Evolutionary conservation across 2,888 invertebrate genomes (phyloP).

Genomic region (Eupithecia subfuscata): DNA sequence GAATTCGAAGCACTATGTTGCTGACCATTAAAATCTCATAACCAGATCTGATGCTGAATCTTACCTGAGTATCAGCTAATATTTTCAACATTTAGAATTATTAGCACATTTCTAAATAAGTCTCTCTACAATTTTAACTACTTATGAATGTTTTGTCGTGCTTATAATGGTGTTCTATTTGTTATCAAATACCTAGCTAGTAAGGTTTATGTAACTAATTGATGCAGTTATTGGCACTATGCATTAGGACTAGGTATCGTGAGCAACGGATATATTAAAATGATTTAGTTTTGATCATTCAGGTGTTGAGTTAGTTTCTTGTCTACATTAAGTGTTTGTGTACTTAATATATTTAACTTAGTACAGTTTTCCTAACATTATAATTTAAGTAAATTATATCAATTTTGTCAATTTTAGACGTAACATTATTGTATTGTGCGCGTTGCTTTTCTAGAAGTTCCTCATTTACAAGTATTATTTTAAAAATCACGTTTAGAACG

Average conservation of each 20-base stretch:
- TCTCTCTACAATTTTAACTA: conserved; percentile 85
- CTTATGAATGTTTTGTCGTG: conserved; percentile 84
- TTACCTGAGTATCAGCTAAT: conserved; percentile 68
- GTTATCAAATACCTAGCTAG: conserved; percentile 83
- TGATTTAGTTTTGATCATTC: conserved; percentile 49
- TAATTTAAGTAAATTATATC: conserved; percentile 80
- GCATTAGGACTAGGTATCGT: conserved; percentile 53
- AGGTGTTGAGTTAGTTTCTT: conserved; percentile 59
- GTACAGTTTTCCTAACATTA: conserved; percentile 65
- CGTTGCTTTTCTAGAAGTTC: conserved; percentile 54
- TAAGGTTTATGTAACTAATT: conserved; percentile 81
- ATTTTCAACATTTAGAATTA: conserved; percentile 80
- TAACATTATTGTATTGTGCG: conserved; percentile 65
- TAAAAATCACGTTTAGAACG: conserved; percentile 46
- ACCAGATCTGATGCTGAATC: conserved; percentile 79
- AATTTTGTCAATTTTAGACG: conserved; percentile 84
- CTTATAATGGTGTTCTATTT: conserved; percentile 85
- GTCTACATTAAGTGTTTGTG: conserved; percentile 46
- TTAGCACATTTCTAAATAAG: conserved; percentile 85
- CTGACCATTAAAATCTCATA: conserved; percentile 67
- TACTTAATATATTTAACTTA: conserved; percentile 56
- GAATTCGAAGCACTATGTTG: conserved; percentile 67
- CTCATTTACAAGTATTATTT: conserved; percentile 42
- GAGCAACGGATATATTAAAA: not conserved
- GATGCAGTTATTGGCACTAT: conserved; percentile 85